Evolutionary conservation across 2,888 invertebrate genomes (phyloP).

Genomic region (Aphrophora alni): DNA sequence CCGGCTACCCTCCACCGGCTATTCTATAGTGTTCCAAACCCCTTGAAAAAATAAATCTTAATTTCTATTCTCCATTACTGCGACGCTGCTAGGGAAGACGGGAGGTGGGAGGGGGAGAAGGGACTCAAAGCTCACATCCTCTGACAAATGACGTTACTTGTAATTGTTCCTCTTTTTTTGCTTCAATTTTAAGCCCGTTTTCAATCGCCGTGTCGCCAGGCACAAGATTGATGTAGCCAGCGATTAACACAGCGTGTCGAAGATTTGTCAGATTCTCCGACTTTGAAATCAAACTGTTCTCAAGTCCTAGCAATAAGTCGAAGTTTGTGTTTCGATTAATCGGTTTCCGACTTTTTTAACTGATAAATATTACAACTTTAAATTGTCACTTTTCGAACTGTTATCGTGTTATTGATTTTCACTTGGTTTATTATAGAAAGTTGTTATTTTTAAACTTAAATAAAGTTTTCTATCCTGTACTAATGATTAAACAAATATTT

Average conservation of each 20-base stretch:
- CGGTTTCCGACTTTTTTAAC: neutral
- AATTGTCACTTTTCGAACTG: no score
- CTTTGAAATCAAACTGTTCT: neutral
- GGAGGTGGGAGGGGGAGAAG: neutral
- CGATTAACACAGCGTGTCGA: neutral
- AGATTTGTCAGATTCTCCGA: neutral
- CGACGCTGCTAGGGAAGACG: neutral
- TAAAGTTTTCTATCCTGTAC: no score
- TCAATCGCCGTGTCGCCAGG: neutral
- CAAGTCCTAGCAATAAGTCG: neutral
- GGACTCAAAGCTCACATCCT: neutral
- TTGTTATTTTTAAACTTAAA: no score
- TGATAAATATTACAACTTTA: no score
- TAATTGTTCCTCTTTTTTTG: slow-evolving; percentile 1
- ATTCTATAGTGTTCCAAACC: neutral
- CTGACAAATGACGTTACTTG: slow-evolving; percentile 2
- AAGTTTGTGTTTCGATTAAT: neutral
- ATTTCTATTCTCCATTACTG: slow-evolving; percentile 9
- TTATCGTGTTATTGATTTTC: no score
- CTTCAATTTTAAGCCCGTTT: slow-evolving; percentile 2
- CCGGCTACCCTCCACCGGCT: neutral
- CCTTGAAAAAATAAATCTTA: slow-evolving; percentile 9
- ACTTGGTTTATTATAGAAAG: no score
- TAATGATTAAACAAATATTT: no score
- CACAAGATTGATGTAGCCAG: neutral